Evolutionary conservation across 2,797 vertebrate species (phyloP).

Genomic region (Cirrhinus mrigala): DNA sequence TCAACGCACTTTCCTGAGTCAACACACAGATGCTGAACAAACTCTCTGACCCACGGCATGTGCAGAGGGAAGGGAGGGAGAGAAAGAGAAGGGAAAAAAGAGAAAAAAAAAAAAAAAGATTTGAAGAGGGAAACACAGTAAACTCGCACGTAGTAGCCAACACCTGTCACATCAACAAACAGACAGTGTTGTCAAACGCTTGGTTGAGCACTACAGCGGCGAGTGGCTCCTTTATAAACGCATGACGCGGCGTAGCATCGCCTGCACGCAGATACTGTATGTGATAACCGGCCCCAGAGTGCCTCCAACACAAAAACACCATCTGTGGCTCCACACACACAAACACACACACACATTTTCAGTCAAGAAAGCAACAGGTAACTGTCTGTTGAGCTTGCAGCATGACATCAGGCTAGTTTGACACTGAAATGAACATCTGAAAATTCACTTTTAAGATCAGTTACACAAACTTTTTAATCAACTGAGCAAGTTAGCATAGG

Average conservation of each 20-base stretch:
- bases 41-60: constrained; percentile 17
- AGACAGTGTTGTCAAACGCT: constrained; percentile 60
- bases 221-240: constrained; percentile 50
- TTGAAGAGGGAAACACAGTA: constrained; percentile 8
- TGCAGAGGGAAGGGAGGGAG: neutral
- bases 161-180: constrained; percentile 49
- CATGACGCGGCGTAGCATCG: constrained; percentile 42
- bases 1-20: constrained; percentile 12
- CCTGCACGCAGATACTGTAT: constrained; percentile 51
- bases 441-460: neutral
- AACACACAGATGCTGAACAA: neutral
- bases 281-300: constrained; percentile 61
- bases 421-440: neutral
- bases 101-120: neutral
- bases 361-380: constrained; percentile 27
- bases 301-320: constrained; percentile 59
- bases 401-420: neutral
- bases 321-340: constrained; percentile 53
- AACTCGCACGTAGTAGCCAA: constrained; percentile 32
- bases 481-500: neutral
- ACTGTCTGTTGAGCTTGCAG: neutral
- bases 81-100: neutral
- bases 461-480: neutral
- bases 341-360: neutral
- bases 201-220: constrained; percentile 37